Evolutionary conservation across 2,888 invertebrate genomes (phyloP), one percentile per base, ranked within the genome.

Genomic region (Cinara cedri): DNA sequence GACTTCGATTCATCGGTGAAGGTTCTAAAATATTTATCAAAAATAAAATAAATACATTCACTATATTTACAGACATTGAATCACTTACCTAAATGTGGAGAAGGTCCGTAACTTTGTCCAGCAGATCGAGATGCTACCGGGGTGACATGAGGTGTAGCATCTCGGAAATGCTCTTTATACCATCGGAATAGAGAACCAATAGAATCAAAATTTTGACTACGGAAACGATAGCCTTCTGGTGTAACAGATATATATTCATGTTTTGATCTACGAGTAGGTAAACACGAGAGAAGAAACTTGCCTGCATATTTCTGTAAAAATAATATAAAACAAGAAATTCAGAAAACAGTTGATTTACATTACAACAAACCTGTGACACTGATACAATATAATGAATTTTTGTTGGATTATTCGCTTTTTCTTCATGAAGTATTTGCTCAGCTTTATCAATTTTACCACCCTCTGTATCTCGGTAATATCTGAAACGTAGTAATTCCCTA

Each of bases 121-220:
- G 83, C 82, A 55, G 83, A 82, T 34, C 83, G 83, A 46, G 83
- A 83, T 65, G 72, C 14, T 13, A 80, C 24, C 6, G 84, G 84
- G 13, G 93, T 93, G 76, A 91, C 90, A 26, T 89, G 89, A 0
- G 94, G 93, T 70, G 94, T 89, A 0, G 97, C 95, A 84, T 98
- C 97, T 82, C 95, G 88, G 88, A 96, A 99, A 86, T 99, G 97
- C 86, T 96, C 96, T 85, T 99, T 99, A 87, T 99, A 99, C 98
- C 98, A 99, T 81, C 93, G 92, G 84, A 99, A 89, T 81, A 98
- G 85, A 14, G 90, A 88, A 60, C 90, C 90, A 0, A 97, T 88
- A 0, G 93, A 91, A 83, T 93, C 92, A 86, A 98, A 98, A 85
- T 92, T 90, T 84, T 95, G 93, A 82, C 93, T 91, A 34, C 98